Evolutionary conservation across 2,797 vertebrate species (phyloP), one percentile per base, ranked within the genome.

Genomic region (Lithobates pipiens): DNA sequence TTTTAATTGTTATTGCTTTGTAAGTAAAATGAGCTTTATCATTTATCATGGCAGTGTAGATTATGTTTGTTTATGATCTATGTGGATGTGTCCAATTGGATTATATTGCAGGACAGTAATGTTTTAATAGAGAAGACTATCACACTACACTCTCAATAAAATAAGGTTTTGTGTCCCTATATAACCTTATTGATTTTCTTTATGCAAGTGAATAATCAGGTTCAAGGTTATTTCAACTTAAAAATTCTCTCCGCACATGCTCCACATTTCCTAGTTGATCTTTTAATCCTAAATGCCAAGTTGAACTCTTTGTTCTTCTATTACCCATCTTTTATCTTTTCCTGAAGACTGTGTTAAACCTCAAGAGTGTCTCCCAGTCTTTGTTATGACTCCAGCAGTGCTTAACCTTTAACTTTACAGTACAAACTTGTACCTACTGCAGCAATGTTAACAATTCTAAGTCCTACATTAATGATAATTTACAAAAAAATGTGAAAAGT

Each of bases 401-500:
- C 86, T 87, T 83, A 83, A 87, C 81, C 81, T 86, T 85, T 85
- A 54, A 50, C 76, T 78, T 74, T 79, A 72, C 32, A 67, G 42
- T 50, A 83, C 72, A 76, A 76, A 42, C 29, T n/a, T 84, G 44
- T 23, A 77, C 72, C 82, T 77, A 32, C 32, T 77, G 63, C 36
- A 72, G 63, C 63, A 39, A 91, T 80, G 78, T 87, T 67, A 29
- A 80, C 85, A 85, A 25, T 93, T 93, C 92, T 93, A 84, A 25
- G 93, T 93, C 92, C 93, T 93, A 61, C 10, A 72, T 72, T 50
- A 18, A 23, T 57, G 5, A 61, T 61, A 36, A 42, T 16, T 71
- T 15, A 72, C 27, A 15, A 73, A 82, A 61, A 81, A 29, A 57
- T 39, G 11, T 10, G 34, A 36, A 82, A 82, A 82, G 69, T 82